These are phyloP conservation scores for Alouatta palliata DNA, from an alignment of 2,113 vertebrate species.

Conservation along the genomic window DNA sequence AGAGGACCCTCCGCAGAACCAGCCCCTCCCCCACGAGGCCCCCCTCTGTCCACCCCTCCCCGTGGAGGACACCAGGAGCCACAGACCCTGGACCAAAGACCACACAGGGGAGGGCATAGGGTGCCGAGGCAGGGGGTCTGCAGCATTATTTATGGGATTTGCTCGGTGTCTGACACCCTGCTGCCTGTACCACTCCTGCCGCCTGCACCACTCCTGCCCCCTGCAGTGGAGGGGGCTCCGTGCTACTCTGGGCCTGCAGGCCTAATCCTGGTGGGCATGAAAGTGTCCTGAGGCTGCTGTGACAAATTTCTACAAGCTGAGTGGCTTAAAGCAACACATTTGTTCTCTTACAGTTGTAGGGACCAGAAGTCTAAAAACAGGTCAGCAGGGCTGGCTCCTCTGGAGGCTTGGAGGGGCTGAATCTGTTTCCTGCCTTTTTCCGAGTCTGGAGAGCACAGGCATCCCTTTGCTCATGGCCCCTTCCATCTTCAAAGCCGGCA, in stretches of 20 bases:
- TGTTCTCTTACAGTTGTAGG: accelerated
- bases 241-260: background rate
- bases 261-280: background rate
- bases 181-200: background rate
- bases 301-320: accelerated
- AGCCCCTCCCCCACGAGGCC: background rate
- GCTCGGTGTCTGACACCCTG: background rate
- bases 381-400: accelerated
- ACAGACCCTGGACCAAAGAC: background rate
- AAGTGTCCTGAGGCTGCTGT: accelerated
- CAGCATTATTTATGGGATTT: accelerated
- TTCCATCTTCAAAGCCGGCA: no score
- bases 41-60: background rate
- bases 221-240: background rate
- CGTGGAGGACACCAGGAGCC: background rate
- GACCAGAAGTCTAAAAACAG: accelerated
- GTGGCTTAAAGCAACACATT: no score
- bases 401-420: no score
- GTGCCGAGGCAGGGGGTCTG: background rate
- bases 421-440: background rate
- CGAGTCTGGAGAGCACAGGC: accelerated
- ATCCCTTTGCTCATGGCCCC: accelerated
- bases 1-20: background rate
- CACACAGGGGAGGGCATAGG: no score
- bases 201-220: no score